Conservation (phyloP, 2,888 invertebrate species). For the Seladonia tumulorum region DNA sequence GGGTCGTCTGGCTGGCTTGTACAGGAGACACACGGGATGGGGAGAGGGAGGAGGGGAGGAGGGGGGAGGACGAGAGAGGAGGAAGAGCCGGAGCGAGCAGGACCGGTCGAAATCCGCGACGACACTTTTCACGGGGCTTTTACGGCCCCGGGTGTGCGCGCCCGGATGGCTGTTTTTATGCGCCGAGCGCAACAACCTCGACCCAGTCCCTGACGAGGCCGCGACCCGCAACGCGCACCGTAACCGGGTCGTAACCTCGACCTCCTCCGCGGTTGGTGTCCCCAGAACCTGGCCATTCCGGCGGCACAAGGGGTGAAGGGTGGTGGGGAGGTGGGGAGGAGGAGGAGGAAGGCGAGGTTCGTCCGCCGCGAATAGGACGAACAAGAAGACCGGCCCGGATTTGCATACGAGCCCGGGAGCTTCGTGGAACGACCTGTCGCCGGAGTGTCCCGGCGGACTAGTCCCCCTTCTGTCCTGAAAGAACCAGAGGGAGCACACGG, state of each 20-base stretch:
- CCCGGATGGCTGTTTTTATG: slow-evolving; percentile 38
- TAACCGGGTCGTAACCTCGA: slow-evolving; percentile 72
- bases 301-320: slow-evolving; percentile 20
- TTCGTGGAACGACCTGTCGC: slow-evolving; percentile 66
- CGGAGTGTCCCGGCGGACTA: slow-evolving; percentile 10
- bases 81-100: slow-evolving; percentile 19
- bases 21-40: background rate
- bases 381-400: slow-evolving; percentile 35
- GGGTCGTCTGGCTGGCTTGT: slow-evolving; percentile 59
- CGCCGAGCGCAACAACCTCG: slow-evolving; percentile 69
- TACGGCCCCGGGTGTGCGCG: slow-evolving; percentile 23
- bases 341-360: background rate
- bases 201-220: slow-evolving; percentile 78
- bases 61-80: slow-evolving; percentile 9
- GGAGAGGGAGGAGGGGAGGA: background rate
- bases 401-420: slow-evolving; percentile 57
- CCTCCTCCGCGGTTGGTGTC: slow-evolving; percentile 60
- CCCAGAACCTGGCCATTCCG: slow-evolving; percentile 48
- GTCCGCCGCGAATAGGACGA: slow-evolving; percentile 56
- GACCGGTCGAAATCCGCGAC: slow-evolving; percentile 49
- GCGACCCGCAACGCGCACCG: slow-evolving; percentile 70
- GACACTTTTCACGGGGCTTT: slow-evolving; percentile 43
- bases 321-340: too few species aligned
- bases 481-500: slow-evolving; percentile 4
- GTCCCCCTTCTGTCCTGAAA: slow-evolving; percentile 7